phyloP scores from a whole-genome alignment of 2,797 vertebrate genomes.

The Uromys caudimaculatus region DNA sequence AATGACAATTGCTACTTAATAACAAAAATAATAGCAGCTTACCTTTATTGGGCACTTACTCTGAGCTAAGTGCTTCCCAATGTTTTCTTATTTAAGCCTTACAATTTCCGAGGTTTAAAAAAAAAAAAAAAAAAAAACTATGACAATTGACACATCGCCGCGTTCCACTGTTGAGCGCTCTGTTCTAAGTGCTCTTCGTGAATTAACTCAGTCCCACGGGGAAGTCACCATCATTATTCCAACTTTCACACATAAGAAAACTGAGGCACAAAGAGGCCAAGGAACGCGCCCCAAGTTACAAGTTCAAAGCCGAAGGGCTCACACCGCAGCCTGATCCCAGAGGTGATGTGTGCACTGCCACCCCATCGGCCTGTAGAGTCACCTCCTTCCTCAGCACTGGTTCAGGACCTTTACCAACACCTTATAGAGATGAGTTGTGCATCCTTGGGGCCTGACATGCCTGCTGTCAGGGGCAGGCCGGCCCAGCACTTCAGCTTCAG shows the following conservation, averaged over 20 bases:
- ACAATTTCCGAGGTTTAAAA: neutral
- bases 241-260: neutral
- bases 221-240: neutral
- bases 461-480: neutral
- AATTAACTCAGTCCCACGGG: neutral
- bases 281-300: neutral
- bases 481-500: neutral
- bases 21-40: conserved; percentile 61
- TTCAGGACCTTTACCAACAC: neutral
- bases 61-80: conserved; percentile 44
- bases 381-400: neutral
- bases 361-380: fast-evolving
- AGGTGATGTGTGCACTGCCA: neutral
- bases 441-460: neutral
- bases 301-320: neutral
- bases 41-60: conserved; percentile 48
- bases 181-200: neutral
- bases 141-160: neutral
- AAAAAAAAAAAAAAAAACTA: neutral
- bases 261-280: neutral
- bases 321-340: neutral
- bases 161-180: neutral
- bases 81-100: conserved; percentile 50
- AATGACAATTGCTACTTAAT: conserved; percentile 52
- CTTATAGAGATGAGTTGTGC: neutral